Conservation (phyloP, 2,113 vertebrate species). For the Odocoileus virginianus region DNA sequence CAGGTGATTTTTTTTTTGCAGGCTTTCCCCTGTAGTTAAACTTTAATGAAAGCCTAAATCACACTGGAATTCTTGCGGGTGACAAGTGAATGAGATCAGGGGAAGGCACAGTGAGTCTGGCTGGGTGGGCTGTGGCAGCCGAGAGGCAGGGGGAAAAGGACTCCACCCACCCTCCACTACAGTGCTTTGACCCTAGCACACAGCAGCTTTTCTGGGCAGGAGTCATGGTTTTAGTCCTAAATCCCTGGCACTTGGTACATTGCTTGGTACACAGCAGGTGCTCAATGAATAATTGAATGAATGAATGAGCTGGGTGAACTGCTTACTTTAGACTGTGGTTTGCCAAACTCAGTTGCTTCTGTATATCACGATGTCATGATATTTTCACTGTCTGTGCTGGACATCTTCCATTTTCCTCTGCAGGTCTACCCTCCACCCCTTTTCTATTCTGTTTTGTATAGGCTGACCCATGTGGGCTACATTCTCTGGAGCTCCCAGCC, state of each 20-base stretch:
- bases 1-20: background rate
- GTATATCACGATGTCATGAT: rapidly evolving
- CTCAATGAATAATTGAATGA: background rate
- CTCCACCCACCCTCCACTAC: background rate
- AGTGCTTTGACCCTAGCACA: background rate
- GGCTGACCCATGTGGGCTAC: background rate
- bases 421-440: too few relatives aligned
- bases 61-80: background rate
- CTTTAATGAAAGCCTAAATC: conserved; percentile 32
- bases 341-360: background rate
- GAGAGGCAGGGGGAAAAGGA: background rate
- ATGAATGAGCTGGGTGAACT: background rate
- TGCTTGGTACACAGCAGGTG: background rate
- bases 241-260: background rate
- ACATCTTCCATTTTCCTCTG: background rate
- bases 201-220: background rate
- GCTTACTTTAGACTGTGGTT: background rate
- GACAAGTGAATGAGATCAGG: background rate
- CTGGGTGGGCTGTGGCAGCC: background rate
- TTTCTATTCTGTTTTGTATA: rapidly evolving
- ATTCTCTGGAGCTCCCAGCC: background rate
- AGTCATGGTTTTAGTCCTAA: background rate
- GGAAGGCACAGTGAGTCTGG: background rate
- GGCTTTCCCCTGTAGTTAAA: background rate
- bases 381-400: background rate